A percentile compares a stretch with the other conserved stretches of the same genome.
Evolutionary conservation across 2,113 vertebrate genomes (phyloP).

Genomic region (Thomomys bottae): DNA sequence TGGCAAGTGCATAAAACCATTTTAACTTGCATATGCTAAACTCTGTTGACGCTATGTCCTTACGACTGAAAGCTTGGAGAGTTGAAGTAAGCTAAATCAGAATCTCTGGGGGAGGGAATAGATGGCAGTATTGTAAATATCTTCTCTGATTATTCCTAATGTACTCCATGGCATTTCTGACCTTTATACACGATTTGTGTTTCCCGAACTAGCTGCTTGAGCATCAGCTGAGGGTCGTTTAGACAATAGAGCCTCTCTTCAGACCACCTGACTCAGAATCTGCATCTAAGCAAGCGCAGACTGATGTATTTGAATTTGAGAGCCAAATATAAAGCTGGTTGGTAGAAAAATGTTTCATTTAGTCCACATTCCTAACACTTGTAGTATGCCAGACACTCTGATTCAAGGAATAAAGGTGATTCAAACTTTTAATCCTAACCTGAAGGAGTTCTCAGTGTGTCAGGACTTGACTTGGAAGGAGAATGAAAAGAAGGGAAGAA

Average conservation of each 20-base stretch:
- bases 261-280: not conserved
- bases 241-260: not conserved
- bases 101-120: not conserved
- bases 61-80: not conserved
- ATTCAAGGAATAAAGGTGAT: not conserved
- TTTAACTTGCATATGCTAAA: not conserved
- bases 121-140: not conserved
- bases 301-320: not conserved
- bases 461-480: not conserved
- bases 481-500: not conserved
- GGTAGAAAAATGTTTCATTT: not conserved
- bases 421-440: not conserved
- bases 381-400: not conserved
- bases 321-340: not conserved
- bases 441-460: not conserved
- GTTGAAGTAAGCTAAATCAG: slow-evolving; percentile 16
- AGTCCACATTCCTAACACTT: not conserved
- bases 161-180: not conserved
- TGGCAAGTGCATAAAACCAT: not conserved
- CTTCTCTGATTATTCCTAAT: not conserved
- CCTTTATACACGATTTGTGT: not conserved
- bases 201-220: not conserved
- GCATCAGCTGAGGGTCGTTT: not conserved
- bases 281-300: not conserved
- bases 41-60: not conserved